Base-by-base conservation (phyloP, 2,797 vertebrate species). In the Enteromius afrohamiltoni region DNA sequence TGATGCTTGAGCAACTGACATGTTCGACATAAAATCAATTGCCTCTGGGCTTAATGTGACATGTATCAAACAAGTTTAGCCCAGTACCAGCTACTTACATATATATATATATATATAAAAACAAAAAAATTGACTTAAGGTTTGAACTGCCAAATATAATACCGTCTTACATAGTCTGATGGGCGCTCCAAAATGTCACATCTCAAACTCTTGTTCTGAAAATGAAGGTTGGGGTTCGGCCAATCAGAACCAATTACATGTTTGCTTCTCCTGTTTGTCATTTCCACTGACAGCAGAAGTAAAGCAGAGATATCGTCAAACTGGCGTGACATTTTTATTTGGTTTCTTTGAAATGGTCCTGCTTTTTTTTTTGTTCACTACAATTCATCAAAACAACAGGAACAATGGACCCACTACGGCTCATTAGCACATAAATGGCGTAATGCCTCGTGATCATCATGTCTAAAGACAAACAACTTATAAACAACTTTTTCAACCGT, bases 131-230 rank as follows among this genome's bases (percentile, higher is more conserved):
- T 0, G 37, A 40, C 37, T 37, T 37, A 70, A 45, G 51, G 26
- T 80, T 29, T 31, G 19, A 74, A 19, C 69, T 49, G 69, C 29
- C 40, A 37, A 73, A 64, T 51, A 6, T 29, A 16, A 42, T 55
- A 9, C 6, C 21, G 47, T 68, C 47, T 55, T 26, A 8, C 29
- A 62, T 6, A 53, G 45, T 21, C 9, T 45, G 67, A 60, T 67
- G 62, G n/a, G 67, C 79, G 47, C 23, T 71, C 51, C 26, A 53
- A 76, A 74, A 82, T 55, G 60, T 82, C 80, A 76, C 65, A 75
- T 34, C 65, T 14, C 65, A 10, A 80, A 47, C 42, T 62, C 55
- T 80, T 26, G 67, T 29, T 45, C 40, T 37, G 34, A 17, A 60
- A 80, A 62, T 26, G 5, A 80, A 23, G 23, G 53, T 40, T 76